A percentile compares a stretch with the other conserved stretches of the same genome.
Evolutionary conservation across 2,113 vertebrate species (phyloP).

Genomic region (Poecile atricapillus): DNA sequence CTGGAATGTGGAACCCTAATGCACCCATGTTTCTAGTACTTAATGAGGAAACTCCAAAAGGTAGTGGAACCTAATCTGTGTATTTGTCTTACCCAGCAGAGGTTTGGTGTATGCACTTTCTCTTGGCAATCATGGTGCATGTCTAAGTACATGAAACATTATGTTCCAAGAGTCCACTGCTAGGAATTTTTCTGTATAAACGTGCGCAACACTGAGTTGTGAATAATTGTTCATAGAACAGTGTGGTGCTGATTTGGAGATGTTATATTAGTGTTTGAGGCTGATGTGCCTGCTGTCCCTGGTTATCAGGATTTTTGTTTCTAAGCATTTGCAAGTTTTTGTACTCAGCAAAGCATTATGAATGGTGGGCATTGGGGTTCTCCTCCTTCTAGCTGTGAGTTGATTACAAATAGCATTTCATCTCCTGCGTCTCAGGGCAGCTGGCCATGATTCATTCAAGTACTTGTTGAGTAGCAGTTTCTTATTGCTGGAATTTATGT

Average conservation of each 20-base stretch:
- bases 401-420: not conserved
- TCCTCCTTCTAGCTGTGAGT: not conserved
- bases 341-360: not conserved
- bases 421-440: not conserved
- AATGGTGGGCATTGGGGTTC: not conserved
- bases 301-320: not conserved
- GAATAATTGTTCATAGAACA: not conserved
- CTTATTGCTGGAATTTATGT: not conserved
- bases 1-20: slow-evolving; percentile 95
- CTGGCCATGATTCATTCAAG: not conserved
- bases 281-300: not conserved
- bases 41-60: slow-evolving; percentile 97
- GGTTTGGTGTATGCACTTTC: not conserved
- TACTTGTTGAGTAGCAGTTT: not conserved
- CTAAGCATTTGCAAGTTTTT: not conserved
- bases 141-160: not conserved
- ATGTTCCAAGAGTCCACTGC: not conserved
- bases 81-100: not conserved
- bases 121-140: fast-evolving
- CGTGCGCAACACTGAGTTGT: not conserved
- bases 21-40: slow-evolving; percentile 84
- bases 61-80: slow-evolving; percentile 56
- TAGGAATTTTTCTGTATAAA: not conserved
- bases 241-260: not conserved
- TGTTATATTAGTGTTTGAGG: not conserved